Evolutionary conservation across 2,888 invertebrate genomes (phyloP), one percentile per base, ranked within the genome.

Genomic region (Archips xylosteana): DNA sequence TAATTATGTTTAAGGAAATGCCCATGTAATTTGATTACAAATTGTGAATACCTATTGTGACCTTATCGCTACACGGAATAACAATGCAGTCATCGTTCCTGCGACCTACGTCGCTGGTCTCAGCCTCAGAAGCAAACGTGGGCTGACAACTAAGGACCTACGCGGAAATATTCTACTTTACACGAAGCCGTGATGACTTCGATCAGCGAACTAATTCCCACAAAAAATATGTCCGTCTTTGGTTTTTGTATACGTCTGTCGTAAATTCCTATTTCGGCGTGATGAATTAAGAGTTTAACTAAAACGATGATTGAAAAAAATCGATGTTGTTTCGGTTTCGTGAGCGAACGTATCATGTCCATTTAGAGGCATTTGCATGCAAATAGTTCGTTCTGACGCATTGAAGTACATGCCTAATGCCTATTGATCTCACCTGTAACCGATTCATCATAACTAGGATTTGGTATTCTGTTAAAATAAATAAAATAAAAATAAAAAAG

Each of bases 121-220:
- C 83, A 91, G 82, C 91, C 92, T 91, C 90, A 89, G 85, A 82
- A 83, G 71, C 75, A 82, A 81, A 94, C 93, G 94, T 93, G 94
- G 92, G 91, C 73, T 78, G 93, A 78, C 79, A 87, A 83, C 89
- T 89, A 90, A 92, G 87, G 86, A 88, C 86, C 88, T 89, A 92
- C 87, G 87, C 92, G 93, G 92, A 92, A 91, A 89, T 80, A 81
- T 51, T 77, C 78, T 75, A 75, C 79, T 62, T 49, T 45, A 45
- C 34, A 32, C 47, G 51, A 60, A 61, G 32, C 36, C 61, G 8
- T 34, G 49, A 65, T 36, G 23, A 39, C 34, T 60, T 57, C 36
- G 51, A 62, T 51, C 32, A 39, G 42, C 42, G 63, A 42, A 8
- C 71, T 66, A 42, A 71, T 65, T 61, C 32, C 32, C 66, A 60